phyloP scores from a whole-genome alignment of 2,888 invertebrate genomes.

The Leptinotarsa peninsularis region DNA sequence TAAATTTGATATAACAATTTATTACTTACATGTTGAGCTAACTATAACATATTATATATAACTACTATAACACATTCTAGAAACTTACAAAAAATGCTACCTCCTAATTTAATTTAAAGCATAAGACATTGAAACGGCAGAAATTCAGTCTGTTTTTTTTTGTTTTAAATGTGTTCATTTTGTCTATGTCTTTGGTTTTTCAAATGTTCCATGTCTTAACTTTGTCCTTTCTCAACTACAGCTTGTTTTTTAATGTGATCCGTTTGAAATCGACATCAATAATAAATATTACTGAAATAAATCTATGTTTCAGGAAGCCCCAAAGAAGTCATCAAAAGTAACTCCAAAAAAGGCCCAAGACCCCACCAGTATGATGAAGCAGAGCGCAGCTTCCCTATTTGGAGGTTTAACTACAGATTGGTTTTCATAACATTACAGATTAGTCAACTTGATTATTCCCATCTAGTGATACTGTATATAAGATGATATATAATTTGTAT shows the following conservation, averaged over 20 bases:
- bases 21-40: background rate
- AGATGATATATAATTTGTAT: slow-evolving; percentile 40
- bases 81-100: no score
- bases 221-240: background rate
- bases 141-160: background rate
- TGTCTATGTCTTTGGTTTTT: background rate
- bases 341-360: slow-evolving; percentile 61
- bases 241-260: no score
- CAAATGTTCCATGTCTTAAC: background rate
- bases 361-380: slow-evolving; percentile 72
- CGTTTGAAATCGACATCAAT: no score
- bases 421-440: slow-evolving; percentile 69
- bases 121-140: no score
- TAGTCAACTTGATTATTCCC: slow-evolving; percentile 28
- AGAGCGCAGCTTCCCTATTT: slow-evolving; percentile 84
- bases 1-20: background rate
- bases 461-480: slow-evolving; percentile 40
- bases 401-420: slow-evolving; percentile 86
- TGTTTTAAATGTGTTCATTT: background rate
- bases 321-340: slow-evolving; percentile 39
- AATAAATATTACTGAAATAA: no score
- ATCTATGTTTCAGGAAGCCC: slow-evolving; percentile 27
- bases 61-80: no score
- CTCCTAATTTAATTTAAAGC: no score
- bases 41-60: no score